phyloP scores from a whole-genome alignment of 2,888 invertebrate genomes.

The Aphodius granarius region DNA sequence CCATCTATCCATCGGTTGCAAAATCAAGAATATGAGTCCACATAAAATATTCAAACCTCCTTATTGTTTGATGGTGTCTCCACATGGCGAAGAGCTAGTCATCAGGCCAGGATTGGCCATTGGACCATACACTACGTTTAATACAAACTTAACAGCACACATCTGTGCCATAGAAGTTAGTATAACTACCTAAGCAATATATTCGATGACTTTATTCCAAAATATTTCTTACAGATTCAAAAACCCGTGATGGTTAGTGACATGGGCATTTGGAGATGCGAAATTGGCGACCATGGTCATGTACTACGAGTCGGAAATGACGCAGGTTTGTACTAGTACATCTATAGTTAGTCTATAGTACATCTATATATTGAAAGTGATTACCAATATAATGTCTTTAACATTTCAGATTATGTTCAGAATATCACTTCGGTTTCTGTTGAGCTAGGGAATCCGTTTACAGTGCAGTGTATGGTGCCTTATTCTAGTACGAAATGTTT shows the following conservation, averaged over 20 bases:
- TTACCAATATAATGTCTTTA: neutral
- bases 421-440: neutral
- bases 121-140: conserved; percentile 27
- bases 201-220: neutral
- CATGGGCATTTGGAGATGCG: conserved; percentile 32
- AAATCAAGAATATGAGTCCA: conserved; percentile 2
- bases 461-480: conserved; percentile 29
- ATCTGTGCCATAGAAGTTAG: conserved; percentile 32
- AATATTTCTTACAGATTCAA: conserved; percentile 9
- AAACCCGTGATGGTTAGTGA: conserved; percentile 31
- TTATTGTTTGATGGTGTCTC: conserved; percentile 29
- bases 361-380: neutral
- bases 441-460: conserved; percentile 21
- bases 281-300: conserved; percentile 10
- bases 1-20: conserved; percentile 28
- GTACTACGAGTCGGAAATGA: conserved; percentile 19
- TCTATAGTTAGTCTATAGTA: no score
- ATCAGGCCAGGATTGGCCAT: conserved; percentile 20
- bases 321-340: conserved; percentile 3
- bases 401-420: neutral
- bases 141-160: conserved; percentile 25
- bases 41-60: neutral
- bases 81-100: conserved; percentile 19
- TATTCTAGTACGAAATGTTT: conserved; percentile 31
- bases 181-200: no score